phyloP scores from a whole-genome alignment of 2,888 invertebrate species.

The Clitarchus hookeri region DNA sequence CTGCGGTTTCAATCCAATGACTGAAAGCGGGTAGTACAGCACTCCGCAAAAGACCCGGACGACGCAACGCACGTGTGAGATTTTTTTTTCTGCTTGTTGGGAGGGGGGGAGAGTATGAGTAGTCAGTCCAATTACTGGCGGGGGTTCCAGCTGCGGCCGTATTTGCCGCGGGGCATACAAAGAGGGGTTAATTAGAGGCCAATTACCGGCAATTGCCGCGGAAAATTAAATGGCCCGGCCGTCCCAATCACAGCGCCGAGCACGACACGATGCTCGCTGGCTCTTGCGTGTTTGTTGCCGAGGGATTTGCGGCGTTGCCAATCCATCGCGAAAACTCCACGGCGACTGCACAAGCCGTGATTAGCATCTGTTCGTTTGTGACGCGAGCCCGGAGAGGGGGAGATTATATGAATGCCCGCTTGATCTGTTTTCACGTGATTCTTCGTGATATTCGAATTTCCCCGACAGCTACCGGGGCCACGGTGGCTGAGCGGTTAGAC shows the following conservation, averaged over 20 bases:
- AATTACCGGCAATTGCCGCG: constrained; percentile 14
- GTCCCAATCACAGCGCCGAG: not conserved
- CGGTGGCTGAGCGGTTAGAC: no score
- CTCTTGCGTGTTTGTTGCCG: not conserved
- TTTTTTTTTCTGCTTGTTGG: not conserved
- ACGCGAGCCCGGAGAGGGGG: no score
- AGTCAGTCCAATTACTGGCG: not conserved
- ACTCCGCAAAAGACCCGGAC: not conserved
- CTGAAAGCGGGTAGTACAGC: no score
- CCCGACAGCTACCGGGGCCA: no score
- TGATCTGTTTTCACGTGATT: no score
- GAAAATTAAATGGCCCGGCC: not conserved
- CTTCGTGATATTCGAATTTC: no score
- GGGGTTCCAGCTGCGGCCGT: not conserved
- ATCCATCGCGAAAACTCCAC: no score
- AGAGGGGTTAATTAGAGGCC: not conserved
- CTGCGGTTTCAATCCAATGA: no score
- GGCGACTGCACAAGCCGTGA: no score
- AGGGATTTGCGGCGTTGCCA: not conserved
- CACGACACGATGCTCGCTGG: not conserved
- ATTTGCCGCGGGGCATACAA: constrained; percentile 4
- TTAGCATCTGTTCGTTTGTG: no score
- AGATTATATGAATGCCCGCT: no score
- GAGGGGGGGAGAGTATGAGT: not conserved
- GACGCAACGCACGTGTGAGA: not conserved